Evolutionary conservation across 2,113 vertebrate genomes (phyloP).

Genomic region (Aphelocoma coerulescens): DNA sequence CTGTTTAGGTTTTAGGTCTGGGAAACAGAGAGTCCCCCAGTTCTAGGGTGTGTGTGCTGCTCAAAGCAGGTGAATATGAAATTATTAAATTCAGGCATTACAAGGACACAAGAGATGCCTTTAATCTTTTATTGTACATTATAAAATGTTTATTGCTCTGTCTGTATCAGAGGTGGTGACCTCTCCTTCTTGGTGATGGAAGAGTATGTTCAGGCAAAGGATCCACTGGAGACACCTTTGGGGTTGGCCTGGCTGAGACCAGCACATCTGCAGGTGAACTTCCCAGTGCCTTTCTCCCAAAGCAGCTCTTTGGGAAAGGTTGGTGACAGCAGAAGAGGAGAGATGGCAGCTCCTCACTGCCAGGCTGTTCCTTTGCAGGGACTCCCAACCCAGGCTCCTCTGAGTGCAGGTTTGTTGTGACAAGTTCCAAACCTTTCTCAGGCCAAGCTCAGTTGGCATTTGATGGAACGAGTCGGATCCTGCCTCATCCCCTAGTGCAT

Average conservation of each 20-base stretch:
- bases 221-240: slow-evolving; percentile 61
- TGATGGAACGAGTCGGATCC: background rate
- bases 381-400: slow-evolving; percentile 7
- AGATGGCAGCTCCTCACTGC: background rate
- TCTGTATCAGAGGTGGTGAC: slow-evolving; percentile 72
- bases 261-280: background rate
- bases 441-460: background rate
- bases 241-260: slow-evolving; percentile 30
- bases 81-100: background rate
- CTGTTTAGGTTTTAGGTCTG: background rate
- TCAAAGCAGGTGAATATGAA: background rate
- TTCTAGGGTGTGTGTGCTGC: background rate
- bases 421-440: background rate
- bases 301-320: background rate
- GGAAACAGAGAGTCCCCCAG: background rate
- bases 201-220: slow-evolving; percentile 65
- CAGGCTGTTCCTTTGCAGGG: slow-evolving; percentile 15
- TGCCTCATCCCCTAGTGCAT: slow-evolving; percentile 24
- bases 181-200: slow-evolving; percentile 64
- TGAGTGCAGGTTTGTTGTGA: background rate
- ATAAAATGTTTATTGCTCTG: slow-evolving; percentile 84
- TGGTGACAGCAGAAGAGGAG: background rate
- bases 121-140: slow-evolving; percentile 75
- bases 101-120: slow-evolving; percentile 49
- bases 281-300: background rate